A percentile compares a stretch with the other conserved stretches of the same genome.
Evolutionary conservation across 2,888 invertebrate genomes (phyloP).

Genomic region (Slavum lentiscoides): DNA sequence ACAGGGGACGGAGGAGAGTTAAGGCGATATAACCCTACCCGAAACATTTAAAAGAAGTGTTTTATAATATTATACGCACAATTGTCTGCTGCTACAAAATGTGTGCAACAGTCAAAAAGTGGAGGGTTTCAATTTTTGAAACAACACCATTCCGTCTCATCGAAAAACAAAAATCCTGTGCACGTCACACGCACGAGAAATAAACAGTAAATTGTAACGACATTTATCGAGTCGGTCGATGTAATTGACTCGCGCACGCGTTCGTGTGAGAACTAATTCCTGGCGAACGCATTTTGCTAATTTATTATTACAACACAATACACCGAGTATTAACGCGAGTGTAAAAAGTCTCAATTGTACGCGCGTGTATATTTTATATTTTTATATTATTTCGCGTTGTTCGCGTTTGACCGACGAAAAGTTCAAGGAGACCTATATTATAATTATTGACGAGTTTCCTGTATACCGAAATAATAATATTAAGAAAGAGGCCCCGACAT

Average conservation of each 20-base stretch:
- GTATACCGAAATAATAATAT: not conserved
- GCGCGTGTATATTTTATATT: not conserved
- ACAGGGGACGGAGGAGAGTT: too few relatives aligned
- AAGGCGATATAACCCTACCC: too few relatives aligned
- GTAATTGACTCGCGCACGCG: not conserved
- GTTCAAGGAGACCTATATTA: slow-evolving; percentile 38
- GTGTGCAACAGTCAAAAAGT: too few relatives aligned
- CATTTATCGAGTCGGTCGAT: not conserved
- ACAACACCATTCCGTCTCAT: too few relatives aligned
- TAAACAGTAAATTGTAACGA: too few relatives aligned
- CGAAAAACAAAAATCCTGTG: too few relatives aligned
- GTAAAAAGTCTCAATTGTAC: slow-evolving; percentile 3
- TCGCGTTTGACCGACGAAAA: slow-evolving; percentile 31
- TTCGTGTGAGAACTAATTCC: slow-evolving; percentile 32
- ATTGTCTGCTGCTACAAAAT: too few relatives aligned
- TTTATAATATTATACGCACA: too few relatives aligned
- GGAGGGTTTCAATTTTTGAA: too few relatives aligned
- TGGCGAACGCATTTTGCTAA: not conserved
- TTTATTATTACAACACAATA: not conserved
- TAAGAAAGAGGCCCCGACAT: too few relatives aligned
- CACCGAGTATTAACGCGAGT: not conserved
- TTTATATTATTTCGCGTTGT: slow-evolving; percentile 18
- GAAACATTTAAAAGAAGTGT: too few relatives aligned
- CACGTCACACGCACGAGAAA: too few relatives aligned
- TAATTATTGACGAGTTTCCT: slow-evolving; percentile 1